These are phyloP conservation scores for Notarius quadriscutis DNA, from an alignment of 2,113 vertebrate species.

Conservation along the genomic window DNA sequence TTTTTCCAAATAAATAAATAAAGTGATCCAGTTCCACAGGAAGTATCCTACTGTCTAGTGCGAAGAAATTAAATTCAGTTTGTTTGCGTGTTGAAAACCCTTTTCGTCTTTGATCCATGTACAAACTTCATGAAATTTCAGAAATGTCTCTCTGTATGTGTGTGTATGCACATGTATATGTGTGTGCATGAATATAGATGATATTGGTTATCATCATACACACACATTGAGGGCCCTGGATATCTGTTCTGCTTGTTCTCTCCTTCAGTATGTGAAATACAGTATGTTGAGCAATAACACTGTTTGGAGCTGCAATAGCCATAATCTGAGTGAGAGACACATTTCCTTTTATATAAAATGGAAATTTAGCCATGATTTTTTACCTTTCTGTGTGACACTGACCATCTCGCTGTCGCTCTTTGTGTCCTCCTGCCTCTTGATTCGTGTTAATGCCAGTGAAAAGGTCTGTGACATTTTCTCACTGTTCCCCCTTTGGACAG, in stretches of 20 bases:
- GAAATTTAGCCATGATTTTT: conserved; percentile 46
- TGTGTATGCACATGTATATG: background rate
- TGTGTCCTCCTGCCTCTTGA: conserved; percentile 1
- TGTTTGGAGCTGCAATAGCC: conserved; percentile 46
- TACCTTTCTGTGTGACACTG: conserved; percentile 23
- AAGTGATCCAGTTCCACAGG: background rate
- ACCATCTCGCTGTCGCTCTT: conserved; percentile 10
- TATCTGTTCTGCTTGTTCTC: conserved; percentile 13
- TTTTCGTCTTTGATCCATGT: conserved; percentile 8
- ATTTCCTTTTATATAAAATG: conserved; percentile 41
- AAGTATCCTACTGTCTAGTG: background rate
- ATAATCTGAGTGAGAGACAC: conserved; percentile 34
- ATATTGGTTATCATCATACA: conserved; percentile 16
- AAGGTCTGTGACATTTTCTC: conserved; percentile 30
- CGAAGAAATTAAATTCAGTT: background rate
- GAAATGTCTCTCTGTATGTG: conserved; percentile 24
- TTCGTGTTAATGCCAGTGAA: conserved; percentile 21
- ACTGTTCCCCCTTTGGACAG: background rate
- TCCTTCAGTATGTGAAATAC: conserved; percentile 20
- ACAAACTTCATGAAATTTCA: conserved; percentile 27
- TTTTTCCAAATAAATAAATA: background rate
- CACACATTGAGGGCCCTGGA: background rate
- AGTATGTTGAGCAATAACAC: conserved; percentile 44
- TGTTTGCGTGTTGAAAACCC: background rate
- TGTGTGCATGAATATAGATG: conserved; percentile 24